Conservation (phyloP, 2,113 vertebrate genomes). For the Scartelaos histophorus region DNA sequence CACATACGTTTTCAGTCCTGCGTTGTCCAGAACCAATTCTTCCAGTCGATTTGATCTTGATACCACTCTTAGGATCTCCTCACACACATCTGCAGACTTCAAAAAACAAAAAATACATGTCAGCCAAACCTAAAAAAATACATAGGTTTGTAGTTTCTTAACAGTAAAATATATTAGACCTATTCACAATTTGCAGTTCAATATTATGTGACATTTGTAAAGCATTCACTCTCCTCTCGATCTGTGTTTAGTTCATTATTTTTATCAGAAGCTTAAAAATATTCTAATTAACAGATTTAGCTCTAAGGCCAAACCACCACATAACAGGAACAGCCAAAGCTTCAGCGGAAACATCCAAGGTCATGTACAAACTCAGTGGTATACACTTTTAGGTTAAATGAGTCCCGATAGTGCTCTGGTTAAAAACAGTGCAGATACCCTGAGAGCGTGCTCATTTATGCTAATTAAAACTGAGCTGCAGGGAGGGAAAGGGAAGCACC, state of each 20-base stretch:
- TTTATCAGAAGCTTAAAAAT: conserved; percentile 24
- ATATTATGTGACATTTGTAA: neutral
- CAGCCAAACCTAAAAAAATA: neutral
- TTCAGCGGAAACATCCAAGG: conserved; percentile 28
- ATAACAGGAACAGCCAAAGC: conserved; percentile 17
- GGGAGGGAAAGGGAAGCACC: neutral
- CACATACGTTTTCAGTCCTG: conserved; percentile 91
- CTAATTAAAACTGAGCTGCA: conserved; percentile 37
- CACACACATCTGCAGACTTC: conserved; percentile 92
- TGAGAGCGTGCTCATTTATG: conserved; percentile 21
- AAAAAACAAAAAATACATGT: conserved; percentile 10
- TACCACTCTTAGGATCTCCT: conserved; percentile 92
- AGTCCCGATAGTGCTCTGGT: conserved; percentile 17
- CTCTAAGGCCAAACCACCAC: neutral
- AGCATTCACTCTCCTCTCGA: neutral
- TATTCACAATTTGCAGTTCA: neutral
- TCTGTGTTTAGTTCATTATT: neutral
- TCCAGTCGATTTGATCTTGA: conserved; percentile 90
- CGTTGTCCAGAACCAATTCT: conserved; percentile 93
- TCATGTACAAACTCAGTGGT: conserved; percentile 19
- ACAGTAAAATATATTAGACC: neutral
- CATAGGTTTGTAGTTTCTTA: neutral
- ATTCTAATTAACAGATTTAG: conserved; percentile 30
- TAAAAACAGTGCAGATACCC: neutral
- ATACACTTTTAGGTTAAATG: conserved; percentile 12